Evolutionary conservation across 2,113 vertebrate species (phyloP).

Genomic region (Psephotus haematonotus): DNA sequence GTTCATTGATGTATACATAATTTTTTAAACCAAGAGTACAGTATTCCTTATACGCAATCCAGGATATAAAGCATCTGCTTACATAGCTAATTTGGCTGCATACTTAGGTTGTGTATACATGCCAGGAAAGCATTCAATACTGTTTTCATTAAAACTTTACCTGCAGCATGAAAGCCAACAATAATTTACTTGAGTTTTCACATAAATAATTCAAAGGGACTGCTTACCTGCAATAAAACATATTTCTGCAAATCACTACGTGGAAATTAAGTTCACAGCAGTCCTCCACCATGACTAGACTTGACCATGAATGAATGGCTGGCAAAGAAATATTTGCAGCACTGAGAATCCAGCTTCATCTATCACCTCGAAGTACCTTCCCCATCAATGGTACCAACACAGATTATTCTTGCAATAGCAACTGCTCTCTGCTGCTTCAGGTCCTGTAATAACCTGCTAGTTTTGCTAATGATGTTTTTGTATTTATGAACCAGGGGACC

Average conservation of each 20-base stretch:
- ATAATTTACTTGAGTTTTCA: constrained; percentile 37
- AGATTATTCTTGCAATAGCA: neutral
- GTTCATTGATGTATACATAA: neutral
- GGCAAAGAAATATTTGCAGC: neutral
- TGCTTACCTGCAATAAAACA: constrained; percentile 29
- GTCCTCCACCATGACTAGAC: neutral
- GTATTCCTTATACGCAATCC: constrained; percentile 2
- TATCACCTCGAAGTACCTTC: neutral
- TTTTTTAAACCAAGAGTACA: constrained; percentile 21
- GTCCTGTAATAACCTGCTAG: neutral
- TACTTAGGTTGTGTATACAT: neutral
- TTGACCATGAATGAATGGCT: neutral
- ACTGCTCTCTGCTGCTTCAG: neutral
- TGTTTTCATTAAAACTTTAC: constrained; percentile 59
- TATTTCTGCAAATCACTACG: neutral
- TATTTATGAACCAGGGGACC: neutral
- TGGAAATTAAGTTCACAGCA: constrained; percentile 25
- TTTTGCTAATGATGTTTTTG: neutral
- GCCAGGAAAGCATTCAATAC: constrained; percentile 53
- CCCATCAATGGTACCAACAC: neutral
- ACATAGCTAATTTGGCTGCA: constrained; percentile 55
- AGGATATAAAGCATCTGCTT: constrained; percentile 39
- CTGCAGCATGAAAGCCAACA: constrained; percentile 42
- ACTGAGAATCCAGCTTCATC: neutral
- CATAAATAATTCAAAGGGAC: constrained; percentile 52